These are phyloP conservation scores for Battus philenor DNA, from an alignment of 1,140 invertebrate genomes.

Conservation along the genomic window DNA sequence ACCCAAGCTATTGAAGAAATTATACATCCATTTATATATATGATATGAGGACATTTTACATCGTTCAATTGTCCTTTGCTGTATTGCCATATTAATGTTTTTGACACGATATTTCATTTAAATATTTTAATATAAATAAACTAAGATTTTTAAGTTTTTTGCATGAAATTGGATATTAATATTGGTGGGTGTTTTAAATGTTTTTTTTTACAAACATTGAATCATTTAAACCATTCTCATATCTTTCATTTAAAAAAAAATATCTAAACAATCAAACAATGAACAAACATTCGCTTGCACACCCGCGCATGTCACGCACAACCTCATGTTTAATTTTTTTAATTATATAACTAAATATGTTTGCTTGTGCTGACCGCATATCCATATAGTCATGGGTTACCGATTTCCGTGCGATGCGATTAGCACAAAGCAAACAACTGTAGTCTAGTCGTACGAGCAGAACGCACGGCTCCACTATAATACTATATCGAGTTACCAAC, in stretches of 20 bases:
- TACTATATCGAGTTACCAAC: constrained; percentile 6
- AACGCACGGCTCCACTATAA: neutral
- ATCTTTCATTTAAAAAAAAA: no score
- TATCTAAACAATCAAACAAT: constrained; percentile 14
- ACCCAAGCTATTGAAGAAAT: constrained; percentile 3
- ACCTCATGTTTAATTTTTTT: constrained; percentile 32
- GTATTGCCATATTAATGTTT: no score
- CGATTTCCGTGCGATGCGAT: no score
- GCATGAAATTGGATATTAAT: no score
- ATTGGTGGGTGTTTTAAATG: neutral
- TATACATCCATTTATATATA: neutral
- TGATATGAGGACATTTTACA: constrained; percentile 3
- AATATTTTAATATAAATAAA: no score
- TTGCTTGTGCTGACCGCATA: constrained; percentile 24
- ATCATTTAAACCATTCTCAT: neutral
- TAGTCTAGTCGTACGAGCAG: constrained; percentile 7
- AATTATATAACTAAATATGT: constrained; percentile 31
- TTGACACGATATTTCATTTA: no score
- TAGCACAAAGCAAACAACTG: neutral
- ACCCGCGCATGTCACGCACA: constrained; percentile 32
- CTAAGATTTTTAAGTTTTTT: no score
- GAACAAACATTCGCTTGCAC: constrained; percentile 19
- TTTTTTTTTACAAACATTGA: no score
- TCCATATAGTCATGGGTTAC: no score
- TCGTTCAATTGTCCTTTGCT: no score